Evolutionary conservation across 2,797 vertebrate genomes (phyloP), one percentile per base, ranked within the genome.

Genomic region (Tangara arthus): DNA sequence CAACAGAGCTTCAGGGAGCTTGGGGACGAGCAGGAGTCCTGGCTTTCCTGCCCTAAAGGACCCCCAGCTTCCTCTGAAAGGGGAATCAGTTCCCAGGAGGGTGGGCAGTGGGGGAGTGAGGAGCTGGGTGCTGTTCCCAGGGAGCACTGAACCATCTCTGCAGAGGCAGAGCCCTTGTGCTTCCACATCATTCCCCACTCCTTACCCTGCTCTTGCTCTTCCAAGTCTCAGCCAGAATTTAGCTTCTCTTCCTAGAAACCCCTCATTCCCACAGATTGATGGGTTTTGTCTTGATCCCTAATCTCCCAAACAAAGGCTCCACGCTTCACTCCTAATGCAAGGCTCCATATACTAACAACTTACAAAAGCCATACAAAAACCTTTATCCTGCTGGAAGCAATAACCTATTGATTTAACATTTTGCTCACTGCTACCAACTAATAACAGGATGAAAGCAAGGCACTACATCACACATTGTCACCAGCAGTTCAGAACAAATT

Each of bases 361-460:
- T 80, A 71, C 26, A 81, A 91, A 95, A 94, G 37, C 49, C 68
- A 71, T 37, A 59, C 22, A 78, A 75, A 95, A 89, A n/a, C 15
- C 53, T 79, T 82, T 76, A 66, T 66, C 47, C 83, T 55, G 23
- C 70, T 92, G 47, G 59, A 79, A 93, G 78, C 42, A 63, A 90
- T 47, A 90, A 82, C 28, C 46, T 87, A 83, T 83, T 44, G 64
- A 90, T 95, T 96, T 83, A 78, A 65, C 61, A 81, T 93, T 87
- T 95, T 75, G 28, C 66, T 89, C 82, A 44, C 84, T 59, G 32
- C 60, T 59, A 53, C 44, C 65, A 89, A 26, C 53, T 44, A 79
- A 85, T 46, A 70, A 84, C 82, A 82, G 55, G 41, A 76, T 65
- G 53, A 91, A 91, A 65, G 22, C 59, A 78, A 82, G 52, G 41